phyloP scores from a whole-genome alignment of 2,113 vertebrate species.

The Laterallus jamaicensis region DNA sequence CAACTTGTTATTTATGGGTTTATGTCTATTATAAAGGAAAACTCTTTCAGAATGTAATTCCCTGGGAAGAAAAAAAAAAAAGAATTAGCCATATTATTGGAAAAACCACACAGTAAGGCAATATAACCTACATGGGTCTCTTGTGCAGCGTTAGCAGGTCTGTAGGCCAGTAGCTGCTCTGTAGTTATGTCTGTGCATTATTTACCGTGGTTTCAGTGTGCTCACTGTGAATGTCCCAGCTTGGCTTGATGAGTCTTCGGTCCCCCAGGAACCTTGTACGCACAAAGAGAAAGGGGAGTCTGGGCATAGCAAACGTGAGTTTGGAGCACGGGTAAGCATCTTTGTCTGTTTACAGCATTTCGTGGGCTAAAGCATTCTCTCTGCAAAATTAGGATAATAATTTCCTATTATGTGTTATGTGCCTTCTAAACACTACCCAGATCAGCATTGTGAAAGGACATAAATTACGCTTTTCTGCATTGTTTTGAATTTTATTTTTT shows the following conservation, averaged over 20 bases:
- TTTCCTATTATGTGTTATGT: background rate
- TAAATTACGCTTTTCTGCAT: background rate
- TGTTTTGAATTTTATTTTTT: background rate
- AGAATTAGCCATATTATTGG: background rate
- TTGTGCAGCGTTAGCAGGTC: background rate
- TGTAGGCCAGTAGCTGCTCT: background rate
- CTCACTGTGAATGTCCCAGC: too few relatives aligned
- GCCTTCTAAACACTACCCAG: background rate
- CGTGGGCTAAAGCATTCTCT: background rate
- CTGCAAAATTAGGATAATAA: background rate
- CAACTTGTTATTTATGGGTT: background rate
- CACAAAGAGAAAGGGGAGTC: background rate
- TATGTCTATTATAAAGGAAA: background rate
- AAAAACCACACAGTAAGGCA: background rate
- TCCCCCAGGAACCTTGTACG: background rate
- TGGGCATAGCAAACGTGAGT: accelerated
- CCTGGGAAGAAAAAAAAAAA: background rate
- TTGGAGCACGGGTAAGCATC: background rate
- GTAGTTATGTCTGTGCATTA: accelerated
- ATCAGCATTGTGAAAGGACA: background rate
- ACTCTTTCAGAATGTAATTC: background rate
- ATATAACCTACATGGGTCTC: background rate
- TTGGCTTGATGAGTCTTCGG: accelerated
- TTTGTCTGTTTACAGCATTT: background rate
- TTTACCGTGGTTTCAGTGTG: background rate